These are phyloP conservation scores for Periophthalmodon schlosseri DNA, from an alignment of 2,113 vertebrate genomes.

Conservation along the genomic window DNA sequence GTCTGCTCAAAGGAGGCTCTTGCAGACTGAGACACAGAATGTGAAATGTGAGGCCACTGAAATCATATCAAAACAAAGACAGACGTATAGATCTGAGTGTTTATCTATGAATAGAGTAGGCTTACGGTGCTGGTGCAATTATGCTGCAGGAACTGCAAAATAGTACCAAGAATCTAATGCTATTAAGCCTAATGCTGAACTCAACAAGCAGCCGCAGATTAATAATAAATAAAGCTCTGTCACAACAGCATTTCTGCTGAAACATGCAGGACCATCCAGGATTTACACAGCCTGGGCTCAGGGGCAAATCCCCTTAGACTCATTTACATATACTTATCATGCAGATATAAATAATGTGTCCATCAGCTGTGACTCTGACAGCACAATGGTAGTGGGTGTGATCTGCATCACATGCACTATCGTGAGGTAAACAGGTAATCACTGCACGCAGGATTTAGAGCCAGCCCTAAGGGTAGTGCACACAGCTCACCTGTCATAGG, in stretches of 20 bases:
- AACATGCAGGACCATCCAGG: constrained; percentile 29
- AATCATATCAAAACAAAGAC: constrained; percentile 50
- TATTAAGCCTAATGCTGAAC: constrained; percentile 44
- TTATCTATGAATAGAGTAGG: constrained; percentile 20
- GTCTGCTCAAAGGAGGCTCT: constrained; percentile 52
- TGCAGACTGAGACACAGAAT: constrained; percentile 50
- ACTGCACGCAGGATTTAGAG: constrained; percentile 30
- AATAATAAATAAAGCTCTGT: constrained; percentile 54
- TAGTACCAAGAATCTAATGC: constrained; percentile 41
- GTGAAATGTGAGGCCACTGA: constrained; percentile 64
- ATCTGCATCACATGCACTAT: constrained; percentile 18
- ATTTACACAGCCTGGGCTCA: constrained; percentile 16
- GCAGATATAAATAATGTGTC: constrained; percentile 20
- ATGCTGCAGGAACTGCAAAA: constrained; percentile 52
- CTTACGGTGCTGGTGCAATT: constrained; percentile 49
- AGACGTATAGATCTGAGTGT: constrained; percentile 14
- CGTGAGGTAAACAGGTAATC: constrained; percentile 13
- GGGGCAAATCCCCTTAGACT: constrained; percentile 14
- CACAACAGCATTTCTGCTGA: constrained; percentile 31
- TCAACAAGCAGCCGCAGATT: constrained; percentile 46
- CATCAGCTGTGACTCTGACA: constrained; percentile 19
- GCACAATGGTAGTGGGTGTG: not conserved
- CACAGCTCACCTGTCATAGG: constrained; percentile 57
- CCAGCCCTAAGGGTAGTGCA: constrained; percentile 14
- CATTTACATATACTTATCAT: constrained; percentile 23